Evolutionary conservation across 2,113 vertebrate genomes (phyloP).

Genomic region (Megaceryle maxima): DNA sequence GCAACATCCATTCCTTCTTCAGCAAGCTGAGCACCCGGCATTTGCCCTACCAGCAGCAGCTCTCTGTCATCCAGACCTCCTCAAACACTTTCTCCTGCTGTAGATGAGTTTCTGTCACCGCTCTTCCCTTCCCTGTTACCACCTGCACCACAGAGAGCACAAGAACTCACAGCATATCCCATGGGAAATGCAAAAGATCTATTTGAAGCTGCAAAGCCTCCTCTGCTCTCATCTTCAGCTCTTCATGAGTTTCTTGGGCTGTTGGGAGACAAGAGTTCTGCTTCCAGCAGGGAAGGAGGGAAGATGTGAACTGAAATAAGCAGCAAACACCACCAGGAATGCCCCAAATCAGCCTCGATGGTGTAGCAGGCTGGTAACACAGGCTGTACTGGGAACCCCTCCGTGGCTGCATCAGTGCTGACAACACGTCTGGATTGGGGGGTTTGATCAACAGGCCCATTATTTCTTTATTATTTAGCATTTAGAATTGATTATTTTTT

Average conservation of each 20-base stretch:
- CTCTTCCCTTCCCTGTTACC: background rate
- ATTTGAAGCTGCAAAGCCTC: background rate
- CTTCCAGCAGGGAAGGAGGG: background rate
- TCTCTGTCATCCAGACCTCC: background rate
- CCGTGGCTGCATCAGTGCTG: background rate
- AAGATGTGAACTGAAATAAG: background rate
- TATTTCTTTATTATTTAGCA: no score
- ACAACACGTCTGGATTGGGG: rapidly evolving
- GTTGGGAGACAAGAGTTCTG: background rate
- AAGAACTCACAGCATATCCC: background rate
- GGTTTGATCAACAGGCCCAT: no score
- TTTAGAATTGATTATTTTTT: no score
- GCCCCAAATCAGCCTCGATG: background rate
- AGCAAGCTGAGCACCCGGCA: background rate
- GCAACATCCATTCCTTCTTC: background rate
- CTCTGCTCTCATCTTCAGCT: background rate
- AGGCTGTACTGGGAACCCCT: background rate
- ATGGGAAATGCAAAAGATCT: background rate
- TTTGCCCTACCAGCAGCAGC: background rate
- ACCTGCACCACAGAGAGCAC: background rate
- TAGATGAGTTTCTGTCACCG: background rate
- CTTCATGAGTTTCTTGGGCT: background rate
- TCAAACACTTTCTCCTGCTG: background rate
- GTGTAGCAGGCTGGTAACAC: no score
- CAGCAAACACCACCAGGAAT: background rate